These are phyloP conservation scores for Piscicola geometra DNA, from an alignment of 2,888 invertebrate species.

Conservation along the genomic window DNA sequence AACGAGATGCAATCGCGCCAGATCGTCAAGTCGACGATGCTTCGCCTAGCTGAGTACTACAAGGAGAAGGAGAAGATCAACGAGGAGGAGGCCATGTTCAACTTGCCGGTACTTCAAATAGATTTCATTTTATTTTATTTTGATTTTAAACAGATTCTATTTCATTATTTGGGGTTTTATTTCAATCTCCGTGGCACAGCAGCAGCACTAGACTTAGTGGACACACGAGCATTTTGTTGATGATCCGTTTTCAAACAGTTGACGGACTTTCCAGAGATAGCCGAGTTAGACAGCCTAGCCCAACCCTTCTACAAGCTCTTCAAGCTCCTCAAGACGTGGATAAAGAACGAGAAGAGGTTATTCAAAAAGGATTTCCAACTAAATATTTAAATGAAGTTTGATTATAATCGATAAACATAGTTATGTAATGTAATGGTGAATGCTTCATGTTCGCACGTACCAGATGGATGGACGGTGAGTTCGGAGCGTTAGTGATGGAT, in stretches of 20 bases:
- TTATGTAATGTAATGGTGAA: background rate
- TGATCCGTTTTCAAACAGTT: conserved; percentile 58
- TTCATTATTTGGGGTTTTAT: background rate
- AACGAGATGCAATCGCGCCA: background rate
- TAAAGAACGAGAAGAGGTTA: conserved; percentile 68
- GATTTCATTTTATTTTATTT: no score
- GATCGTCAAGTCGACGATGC: conserved; percentile 25
- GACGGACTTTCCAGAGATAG: conserved; percentile 71
- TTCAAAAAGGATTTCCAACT: no score
- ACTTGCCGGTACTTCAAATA: conserved; percentile 14
- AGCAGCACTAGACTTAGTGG: no score
- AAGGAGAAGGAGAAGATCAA: conserved; percentile 30
- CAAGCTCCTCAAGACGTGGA: conserved; percentile 67
- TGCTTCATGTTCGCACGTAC: background rate
- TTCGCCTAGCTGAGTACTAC: conserved; percentile 25
- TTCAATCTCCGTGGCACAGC: background rate
- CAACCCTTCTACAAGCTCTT: conserved; percentile 62
- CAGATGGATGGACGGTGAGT: conserved; percentile 86
- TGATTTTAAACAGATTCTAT: background rate
- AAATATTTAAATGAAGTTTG: no score
- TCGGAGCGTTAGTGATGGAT: conserved; percentile 74
- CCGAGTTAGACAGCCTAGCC: conserved; percentile 66
- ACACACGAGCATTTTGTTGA: no score
- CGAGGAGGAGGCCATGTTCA: conserved; percentile 32
- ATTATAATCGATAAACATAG: no score